Conservation (phyloP, 2,888 invertebrate species). For the Drosophila histrio region DNA sequence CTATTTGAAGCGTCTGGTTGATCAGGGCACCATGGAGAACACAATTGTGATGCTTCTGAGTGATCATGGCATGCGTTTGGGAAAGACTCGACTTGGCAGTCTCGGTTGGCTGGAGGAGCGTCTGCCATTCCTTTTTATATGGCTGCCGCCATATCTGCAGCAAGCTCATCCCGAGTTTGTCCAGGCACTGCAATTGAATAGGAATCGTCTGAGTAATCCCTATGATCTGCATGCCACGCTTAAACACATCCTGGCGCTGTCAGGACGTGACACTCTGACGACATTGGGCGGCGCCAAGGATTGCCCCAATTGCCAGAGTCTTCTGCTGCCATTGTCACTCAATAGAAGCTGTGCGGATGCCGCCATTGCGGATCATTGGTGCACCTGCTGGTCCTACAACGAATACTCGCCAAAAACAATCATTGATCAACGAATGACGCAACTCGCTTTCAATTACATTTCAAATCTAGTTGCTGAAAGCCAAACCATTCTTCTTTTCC, state of each 20-base stretch:
- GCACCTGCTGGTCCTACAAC: slow-evolving; percentile 83
- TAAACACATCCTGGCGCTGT: slow-evolving; percentile 86
- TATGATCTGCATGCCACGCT: slow-evolving; percentile 90
- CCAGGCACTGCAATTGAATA: slow-evolving; percentile 86
- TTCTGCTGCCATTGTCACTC: slow-evolving; percentile 86
- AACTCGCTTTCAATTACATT: background rate
- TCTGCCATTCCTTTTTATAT: slow-evolving; percentile 89
- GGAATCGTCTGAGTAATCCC: slow-evolving; percentile 88
- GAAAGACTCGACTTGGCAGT: slow-evolving; percentile 86
- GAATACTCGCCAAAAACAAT: background rate
- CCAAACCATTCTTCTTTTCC: background rate
- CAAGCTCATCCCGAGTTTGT: slow-evolving; percentile 85
- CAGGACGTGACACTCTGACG: background rate
- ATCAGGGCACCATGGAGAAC: slow-evolving; percentile 85
- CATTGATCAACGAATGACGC: background rate
- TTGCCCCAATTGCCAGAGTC: slow-evolving; percentile 87
- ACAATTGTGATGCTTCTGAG: slow-evolving; percentile 89
- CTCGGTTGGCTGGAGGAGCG: slow-evolving; percentile 91
- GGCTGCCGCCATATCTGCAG: slow-evolving; percentile 87
- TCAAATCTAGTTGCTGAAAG: background rate
- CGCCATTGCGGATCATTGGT: slow-evolving; percentile 56
- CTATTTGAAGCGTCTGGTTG: slow-evolving; percentile 86
- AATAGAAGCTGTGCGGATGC: slow-evolving; percentile 52
- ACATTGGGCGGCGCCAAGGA: slow-evolving; percentile 69
- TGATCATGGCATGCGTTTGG: slow-evolving; percentile 90